Base-by-base conservation (phyloP, 2,113 vertebrate genomes). In the Mandrillus leucophaeus region DNA sequence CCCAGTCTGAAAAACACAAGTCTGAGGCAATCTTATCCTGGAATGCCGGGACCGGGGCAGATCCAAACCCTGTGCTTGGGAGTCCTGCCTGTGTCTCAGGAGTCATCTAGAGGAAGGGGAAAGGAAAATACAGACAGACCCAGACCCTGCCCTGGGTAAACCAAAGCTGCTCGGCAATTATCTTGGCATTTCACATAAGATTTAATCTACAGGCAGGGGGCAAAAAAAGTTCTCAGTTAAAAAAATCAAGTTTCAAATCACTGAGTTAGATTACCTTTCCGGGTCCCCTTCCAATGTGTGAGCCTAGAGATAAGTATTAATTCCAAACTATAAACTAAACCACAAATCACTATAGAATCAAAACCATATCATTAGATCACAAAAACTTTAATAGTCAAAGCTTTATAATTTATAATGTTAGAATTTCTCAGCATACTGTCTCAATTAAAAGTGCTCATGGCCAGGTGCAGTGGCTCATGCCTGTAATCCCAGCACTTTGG, bases 251-350 rank as follows among this genome's bases (percentile, higher is more conserved):
- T 86, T 95, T 73, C 30, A 70, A 89, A 87, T 57, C 85, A 97
- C 68, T 50, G 55, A 95, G 52, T 92, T 95, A 80, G 10, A 91
- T 81, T n/a, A 94, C 22, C 30, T 93, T 95, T 91, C 61, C 83
- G 30, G 57, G 59, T 73, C 48, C 90, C 50, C 57, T 85, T 92
- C 88, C n/a, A 91, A 35, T 87, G 14, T 89, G 12, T 88, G 27
- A 80, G 8, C 80, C 76, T 95, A 93, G 73, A 97, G 93, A 93
- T 82, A 96, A 94, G 87, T 90, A 93, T 91, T 90, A 32, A 88
- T 38, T 90, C 80, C 48, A 93, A 96, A 92, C 87, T 83, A 68
- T 32, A 80, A 96, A 96, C 55, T 72, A 90, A 94, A 68, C 8
- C 70, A 95, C 27, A 76, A 75, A 82, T 76, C 40, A 95, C 70